Percentiles rank a stretch among this genome's conserved stretches.
Conservation (phyloP, 92 coral and sea anemone species). For the Siderastrea radians region DNA sequence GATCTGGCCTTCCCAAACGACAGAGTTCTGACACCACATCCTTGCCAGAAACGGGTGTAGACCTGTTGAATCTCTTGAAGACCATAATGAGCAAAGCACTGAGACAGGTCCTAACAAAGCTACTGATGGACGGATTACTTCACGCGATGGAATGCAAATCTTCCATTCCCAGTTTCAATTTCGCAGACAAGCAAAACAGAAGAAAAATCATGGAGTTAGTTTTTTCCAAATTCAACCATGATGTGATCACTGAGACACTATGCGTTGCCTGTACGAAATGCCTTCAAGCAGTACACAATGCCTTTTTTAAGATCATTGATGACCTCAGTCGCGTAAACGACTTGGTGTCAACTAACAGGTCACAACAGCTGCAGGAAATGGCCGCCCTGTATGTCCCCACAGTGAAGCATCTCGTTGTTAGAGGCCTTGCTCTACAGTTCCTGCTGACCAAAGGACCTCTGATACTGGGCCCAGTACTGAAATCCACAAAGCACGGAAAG, state of each 20-base stretch:
- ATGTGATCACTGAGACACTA: constrained; percentile 31
- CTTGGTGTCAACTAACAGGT: not conserved
- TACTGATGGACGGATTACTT: constrained; percentile 43
- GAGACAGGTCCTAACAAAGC: constrained; percentile 38
- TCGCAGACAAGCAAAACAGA: constrained; percentile 38
- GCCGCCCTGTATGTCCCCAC: constrained; percentile 52
- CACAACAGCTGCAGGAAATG: constrained; percentile 30
- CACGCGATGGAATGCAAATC: constrained; percentile 41
- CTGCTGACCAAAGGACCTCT: constrained; percentile 58
- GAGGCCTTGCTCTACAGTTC: constrained; percentile 52
- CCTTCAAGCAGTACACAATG: constrained; percentile 24
- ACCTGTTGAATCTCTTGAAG: constrained; percentile 33
- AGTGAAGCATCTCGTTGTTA: constrained; percentile 54
- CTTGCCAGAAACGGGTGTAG: constrained; percentile 9
- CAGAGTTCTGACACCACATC: not conserved
- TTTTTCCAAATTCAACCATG: constrained; percentile 44
- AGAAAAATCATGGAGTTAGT: constrained; percentile 60
- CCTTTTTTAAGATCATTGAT: constrained; percentile 34
- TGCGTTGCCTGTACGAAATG: constrained; percentile 38
- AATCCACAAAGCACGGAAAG: constrained; percentile 45
- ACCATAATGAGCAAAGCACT: constrained; percentile 5
- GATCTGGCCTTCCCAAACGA: not conserved
- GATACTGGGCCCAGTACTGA: constrained; percentile 34
- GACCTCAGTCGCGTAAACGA: constrained; percentile 28
- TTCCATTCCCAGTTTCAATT: not conserved